Evolutionary conservation across 2,888 invertebrate species (phyloP).

Genomic region (Apamea monoglypha): DNA sequence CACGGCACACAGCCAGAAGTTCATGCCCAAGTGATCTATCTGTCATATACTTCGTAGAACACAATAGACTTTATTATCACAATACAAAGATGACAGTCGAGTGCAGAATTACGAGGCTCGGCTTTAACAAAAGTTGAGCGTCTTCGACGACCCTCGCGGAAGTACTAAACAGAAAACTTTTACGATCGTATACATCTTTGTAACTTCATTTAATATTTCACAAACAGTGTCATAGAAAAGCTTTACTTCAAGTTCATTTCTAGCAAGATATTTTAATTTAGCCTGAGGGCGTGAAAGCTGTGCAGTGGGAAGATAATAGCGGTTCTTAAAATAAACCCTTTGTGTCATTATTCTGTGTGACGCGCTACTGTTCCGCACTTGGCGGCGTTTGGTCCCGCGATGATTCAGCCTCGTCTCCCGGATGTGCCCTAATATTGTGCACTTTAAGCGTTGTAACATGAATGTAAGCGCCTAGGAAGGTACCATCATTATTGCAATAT

Average conservation of each 20-base stretch:
- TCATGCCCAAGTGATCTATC: conserved; percentile 43
- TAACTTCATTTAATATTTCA: conserved; percentile 70
- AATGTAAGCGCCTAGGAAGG: conserved; percentile 44
- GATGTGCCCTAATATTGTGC: conserved; percentile 63
- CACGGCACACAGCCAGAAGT: conserved; percentile 8
- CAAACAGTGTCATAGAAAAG: conserved; percentile 68
- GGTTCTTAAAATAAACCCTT: conserved; percentile 85
- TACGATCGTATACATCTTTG: conserved; percentile 69
- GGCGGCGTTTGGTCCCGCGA: conserved; percentile 47
- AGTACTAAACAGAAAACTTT: conserved; percentile 73
- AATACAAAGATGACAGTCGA: conserved; percentile 62
- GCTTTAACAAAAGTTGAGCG: conserved; percentile 46
- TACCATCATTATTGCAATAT: conserved; percentile 28
- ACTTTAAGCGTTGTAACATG: conserved; percentile 43
- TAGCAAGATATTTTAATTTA: conserved; percentile 81
- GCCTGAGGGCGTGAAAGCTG: conserved; percentile 75
- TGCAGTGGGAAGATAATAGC: conserved; percentile 81
- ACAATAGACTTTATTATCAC: conserved; percentile 52
- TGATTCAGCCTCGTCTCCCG: conserved; percentile 57
- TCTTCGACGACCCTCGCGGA: conserved; percentile 61
- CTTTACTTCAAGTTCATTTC: conserved; percentile 71
- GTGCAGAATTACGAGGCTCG: conserved; percentile 55
- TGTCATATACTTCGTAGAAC: conserved; percentile 16
- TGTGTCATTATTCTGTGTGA: conserved; percentile 82
- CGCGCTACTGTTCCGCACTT: conserved; percentile 62